Percentiles rank a stretch among this genome's conserved stretches.
Evolutionary conservation across 2,113 vertebrate species (phyloP).

Genomic region (Nesogale talazaci): DNA sequence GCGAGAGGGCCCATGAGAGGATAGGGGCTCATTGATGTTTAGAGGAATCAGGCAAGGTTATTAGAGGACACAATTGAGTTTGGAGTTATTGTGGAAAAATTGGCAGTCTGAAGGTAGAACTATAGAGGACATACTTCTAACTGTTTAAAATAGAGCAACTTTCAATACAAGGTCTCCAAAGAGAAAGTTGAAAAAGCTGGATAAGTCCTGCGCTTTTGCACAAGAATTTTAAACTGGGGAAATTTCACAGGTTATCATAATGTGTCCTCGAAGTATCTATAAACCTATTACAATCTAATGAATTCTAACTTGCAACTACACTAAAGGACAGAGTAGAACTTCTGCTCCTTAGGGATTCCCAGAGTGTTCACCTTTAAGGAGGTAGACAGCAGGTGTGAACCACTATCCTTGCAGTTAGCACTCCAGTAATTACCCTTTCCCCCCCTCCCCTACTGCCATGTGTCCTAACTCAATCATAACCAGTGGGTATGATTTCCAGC

Average conservation of each 20-base stretch:
- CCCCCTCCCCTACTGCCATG: no score
- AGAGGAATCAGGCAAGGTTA: neutral
- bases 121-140: neutral
- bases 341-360: no score
- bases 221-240: neutral
- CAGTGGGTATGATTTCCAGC: neutral
- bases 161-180: neutral
- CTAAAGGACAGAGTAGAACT: no score
- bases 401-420: no score
- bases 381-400: no score
- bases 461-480: neutral
- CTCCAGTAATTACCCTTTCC: no score
- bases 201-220: neutral
- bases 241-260: neutral
- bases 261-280: neutral
- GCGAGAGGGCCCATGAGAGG: neutral
- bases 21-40: neutral
- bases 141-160: neutral
- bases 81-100: neutral
- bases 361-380: no score
- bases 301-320: no score
- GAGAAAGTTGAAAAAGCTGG: neutral
- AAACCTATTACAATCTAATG: no score
- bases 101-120: neutral
- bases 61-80: neutral